Evolutionary conservation across 2,888 invertebrate genomes (phyloP), one percentile per base, ranked within the genome.

Genomic region (Cactoblastis cactorum): DNA sequence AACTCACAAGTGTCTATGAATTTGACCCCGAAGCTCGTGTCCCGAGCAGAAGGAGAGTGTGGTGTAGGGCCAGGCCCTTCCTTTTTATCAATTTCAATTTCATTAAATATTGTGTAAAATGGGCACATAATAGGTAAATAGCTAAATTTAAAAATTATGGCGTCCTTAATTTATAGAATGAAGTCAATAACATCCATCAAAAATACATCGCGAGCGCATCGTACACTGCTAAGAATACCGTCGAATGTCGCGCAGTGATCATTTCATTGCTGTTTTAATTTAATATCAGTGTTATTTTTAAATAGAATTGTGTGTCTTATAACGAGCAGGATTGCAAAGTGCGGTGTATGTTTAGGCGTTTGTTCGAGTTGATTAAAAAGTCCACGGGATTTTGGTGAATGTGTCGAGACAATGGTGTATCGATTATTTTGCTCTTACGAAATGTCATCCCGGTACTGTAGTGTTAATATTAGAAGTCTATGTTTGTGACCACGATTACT

Each of bases 1-100:
- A 90, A 88, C 86, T 77, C 85, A 74, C 59, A 67, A 67, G 74
- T 83, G 83, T 90, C 89, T 89, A 88, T 88, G 89, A 88, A 77
- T 88, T 89, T 90, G 90, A 90, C 90, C 90, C 87, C 90, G 87
- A 85, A 84, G 87, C 87, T 87, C 83, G 84, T 88, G 85, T 87
- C 81, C 85, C 78, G 82, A 85, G 83, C 83, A 83, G 82, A 80
- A 80, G 79, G 79, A 76, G 82, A 81, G 84, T 83, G 85, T 75
- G 79, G 83, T 83, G 85, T 82, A 86, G 87, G 89, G 87, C 87
- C 75, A 74, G 83, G 87, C 87, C 88, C 85, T 85, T 83, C 81
- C 79, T 79, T 83, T 87, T 84, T 82, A 72, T 14, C 14, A 28
- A 74, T 84, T 78, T 84, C 83, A 83, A 80, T 80, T 78, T 74